Evolutionary conservation across 1,140 invertebrate species (phyloP).

Genomic region (Bathynomus jamesi): DNA sequence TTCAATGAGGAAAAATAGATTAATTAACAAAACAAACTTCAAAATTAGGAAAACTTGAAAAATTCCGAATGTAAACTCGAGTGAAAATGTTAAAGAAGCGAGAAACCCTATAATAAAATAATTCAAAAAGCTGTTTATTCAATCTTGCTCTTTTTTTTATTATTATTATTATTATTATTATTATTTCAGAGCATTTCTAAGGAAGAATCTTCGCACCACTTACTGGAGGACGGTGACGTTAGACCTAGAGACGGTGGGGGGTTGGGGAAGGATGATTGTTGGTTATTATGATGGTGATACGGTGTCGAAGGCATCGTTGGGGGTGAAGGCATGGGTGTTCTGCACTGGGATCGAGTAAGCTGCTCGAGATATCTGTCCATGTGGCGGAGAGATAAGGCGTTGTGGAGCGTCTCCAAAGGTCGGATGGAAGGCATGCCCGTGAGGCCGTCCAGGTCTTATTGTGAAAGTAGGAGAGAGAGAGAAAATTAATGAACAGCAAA

Average conservation of each 20-base stretch:
- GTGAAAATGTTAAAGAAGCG: too few relatives aligned
- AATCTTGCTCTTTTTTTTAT: not conserved
- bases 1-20: too few relatives aligned
- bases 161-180: not conserved
- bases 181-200: too few relatives aligned
- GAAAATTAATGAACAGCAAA: too few relatives aligned
- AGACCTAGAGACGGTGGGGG: constrained; percentile 41
- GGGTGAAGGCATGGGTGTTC: constrained; percentile 38
- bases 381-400: constrained; percentile 82
- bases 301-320: constrained; percentile 36
- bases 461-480: not conserved
- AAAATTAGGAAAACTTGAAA: too few relatives aligned
- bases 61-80: too few relatives aligned
- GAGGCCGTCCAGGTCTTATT: constrained; percentile 64
- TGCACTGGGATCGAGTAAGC: constrained; percentile 55
- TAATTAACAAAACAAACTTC: too few relatives aligned
- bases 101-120: not conserved
- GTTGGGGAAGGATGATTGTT: constrained; percentile 41
- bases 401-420: constrained; percentile 90
- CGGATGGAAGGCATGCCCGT: constrained; percentile 85
- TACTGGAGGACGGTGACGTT: constrained; percentile 47
- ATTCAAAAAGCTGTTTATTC: not conserved
- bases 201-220: constrained; percentile 38
- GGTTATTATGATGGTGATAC: constrained; percentile 42
- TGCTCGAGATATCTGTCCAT: constrained; percentile 77